Conservation (phyloP, 2,113 vertebrate species). For the Alouatta palliata region DNA sequence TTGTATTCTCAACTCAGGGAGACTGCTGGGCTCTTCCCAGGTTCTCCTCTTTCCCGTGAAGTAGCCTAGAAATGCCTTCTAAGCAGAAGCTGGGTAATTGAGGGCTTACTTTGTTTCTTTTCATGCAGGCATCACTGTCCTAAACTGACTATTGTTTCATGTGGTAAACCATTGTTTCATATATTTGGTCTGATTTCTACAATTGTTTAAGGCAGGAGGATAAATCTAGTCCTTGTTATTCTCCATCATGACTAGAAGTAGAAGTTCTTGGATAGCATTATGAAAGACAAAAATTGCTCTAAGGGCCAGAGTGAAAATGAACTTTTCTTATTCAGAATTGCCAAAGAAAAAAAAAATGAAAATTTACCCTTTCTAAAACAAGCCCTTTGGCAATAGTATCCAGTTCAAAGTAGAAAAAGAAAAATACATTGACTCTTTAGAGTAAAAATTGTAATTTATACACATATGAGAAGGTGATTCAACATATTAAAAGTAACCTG, state of each 20-base stretch:
- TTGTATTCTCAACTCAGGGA: not conserved
- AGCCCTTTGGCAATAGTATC: not conserved
- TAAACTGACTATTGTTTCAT: not conserved
- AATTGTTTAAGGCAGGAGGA: slow-evolving; percentile 18
- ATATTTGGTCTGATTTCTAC: not conserved
- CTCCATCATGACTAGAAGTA: not conserved
- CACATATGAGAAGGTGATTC: not conserved
- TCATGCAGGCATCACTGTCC: not conserved
- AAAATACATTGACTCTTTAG: not conserved
- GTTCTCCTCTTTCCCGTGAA: not conserved
- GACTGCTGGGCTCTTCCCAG: not conserved
- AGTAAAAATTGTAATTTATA: slow-evolving; percentile 22
- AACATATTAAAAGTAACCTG: slow-evolving; percentile 42
- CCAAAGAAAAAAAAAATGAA: not conserved
- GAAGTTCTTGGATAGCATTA: not conserved
- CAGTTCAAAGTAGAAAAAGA: slow-evolving; percentile 45
- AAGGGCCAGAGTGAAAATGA: slow-evolving; percentile 5
- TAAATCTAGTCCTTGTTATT: not conserved
- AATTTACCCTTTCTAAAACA: slow-evolving; percentile 23
- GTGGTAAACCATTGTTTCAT: not conserved
- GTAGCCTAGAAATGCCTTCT: not conserved
- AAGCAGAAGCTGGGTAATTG: not conserved
- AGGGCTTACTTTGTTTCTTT: not conserved
- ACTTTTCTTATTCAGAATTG: slow-evolving; percentile 1
- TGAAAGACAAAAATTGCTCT: slow-evolving; percentile 26